phyloP scores from a whole-genome alignment of 2,113 vertebrate genomes.

The Notiomystis cincta region DNA sequence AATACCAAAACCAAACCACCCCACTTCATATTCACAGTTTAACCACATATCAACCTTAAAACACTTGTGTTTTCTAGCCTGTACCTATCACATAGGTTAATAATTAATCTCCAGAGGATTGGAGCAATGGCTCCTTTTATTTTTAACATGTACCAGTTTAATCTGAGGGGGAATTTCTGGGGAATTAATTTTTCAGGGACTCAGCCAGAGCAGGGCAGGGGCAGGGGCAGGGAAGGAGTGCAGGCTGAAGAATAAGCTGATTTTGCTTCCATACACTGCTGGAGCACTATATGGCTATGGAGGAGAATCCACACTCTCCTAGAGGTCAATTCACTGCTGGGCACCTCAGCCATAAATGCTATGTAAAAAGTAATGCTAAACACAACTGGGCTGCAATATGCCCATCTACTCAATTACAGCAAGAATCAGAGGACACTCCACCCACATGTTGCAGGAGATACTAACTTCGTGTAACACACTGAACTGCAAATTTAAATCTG shows the following conservation, averaged over 20 bases:
- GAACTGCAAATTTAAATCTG: background rate
- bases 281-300: accelerated
- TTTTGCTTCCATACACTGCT: background rate
- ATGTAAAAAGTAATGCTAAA: background rate
- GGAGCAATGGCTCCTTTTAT: background rate
- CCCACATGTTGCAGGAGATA: background rate
- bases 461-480: background rate
- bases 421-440: background rate
- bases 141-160: background rate
- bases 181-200: background rate
- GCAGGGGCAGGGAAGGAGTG: background rate
- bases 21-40: background rate
- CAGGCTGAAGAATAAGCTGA: background rate
- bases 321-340: background rate
- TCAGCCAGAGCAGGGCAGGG: background rate
- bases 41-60: background rate
- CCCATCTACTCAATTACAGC: background rate
- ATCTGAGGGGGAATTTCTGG: background rate
- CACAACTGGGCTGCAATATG: background rate
- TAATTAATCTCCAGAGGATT: background rate
- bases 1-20: background rate
- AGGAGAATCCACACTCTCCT: background rate
- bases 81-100: background rate
- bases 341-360: background rate
- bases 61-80: background rate